Evolutionary conservation across 2,113 vertebrate species (phyloP).

Genomic region (Morone saxatilis): DNA sequence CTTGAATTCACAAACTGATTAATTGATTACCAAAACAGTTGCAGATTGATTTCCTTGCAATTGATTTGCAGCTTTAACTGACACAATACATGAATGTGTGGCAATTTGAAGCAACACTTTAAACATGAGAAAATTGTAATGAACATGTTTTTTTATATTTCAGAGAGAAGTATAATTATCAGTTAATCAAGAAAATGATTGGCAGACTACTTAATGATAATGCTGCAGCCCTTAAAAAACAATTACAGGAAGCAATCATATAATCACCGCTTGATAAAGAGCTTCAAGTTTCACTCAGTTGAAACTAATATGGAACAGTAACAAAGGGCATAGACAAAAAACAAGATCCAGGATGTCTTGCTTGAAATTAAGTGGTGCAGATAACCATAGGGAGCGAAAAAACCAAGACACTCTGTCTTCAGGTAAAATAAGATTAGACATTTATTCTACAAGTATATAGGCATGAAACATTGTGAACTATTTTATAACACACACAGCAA

Average conservation of each 20-base stretch:
- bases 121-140: too few species aligned
- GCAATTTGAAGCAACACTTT: neutral
- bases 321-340: neutral
- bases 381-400: too few species aligned
- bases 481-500: too few species aligned
- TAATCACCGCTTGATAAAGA: neutral
- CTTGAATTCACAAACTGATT: neutral
- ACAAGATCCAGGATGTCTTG: too few species aligned
- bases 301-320: neutral
- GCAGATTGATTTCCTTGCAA: neutral
- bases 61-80: neutral
- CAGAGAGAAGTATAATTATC: neutral
- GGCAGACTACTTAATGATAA: neutral
- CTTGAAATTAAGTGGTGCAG: too few species aligned
- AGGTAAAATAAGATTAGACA: too few species aligned
- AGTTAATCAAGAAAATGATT: neutral
- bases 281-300: neutral
- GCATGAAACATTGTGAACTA: too few species aligned
- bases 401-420: too few species aligned
- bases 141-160: too few species aligned
- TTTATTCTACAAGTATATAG: too few species aligned
- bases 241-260: neutral
- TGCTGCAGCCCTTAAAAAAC: neutral
- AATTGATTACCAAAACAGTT: neutral
- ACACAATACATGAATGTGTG: neutral